phyloP scores from a whole-genome alignment of 2,888 invertebrate species.

The Autographa gamma region DNA sequence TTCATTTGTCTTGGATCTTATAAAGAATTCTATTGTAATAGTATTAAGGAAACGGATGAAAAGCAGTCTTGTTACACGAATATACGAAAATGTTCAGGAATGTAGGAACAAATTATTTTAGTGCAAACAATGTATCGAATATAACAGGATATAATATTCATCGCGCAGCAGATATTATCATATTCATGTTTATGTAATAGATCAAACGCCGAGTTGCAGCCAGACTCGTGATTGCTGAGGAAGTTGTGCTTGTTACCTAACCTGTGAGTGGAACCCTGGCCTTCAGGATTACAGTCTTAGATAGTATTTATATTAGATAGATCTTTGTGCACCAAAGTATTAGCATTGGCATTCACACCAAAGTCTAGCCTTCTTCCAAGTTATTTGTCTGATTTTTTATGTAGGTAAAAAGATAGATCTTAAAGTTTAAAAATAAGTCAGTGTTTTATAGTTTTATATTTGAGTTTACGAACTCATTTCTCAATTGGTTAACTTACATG shows the following conservation, averaged over 20 bases:
- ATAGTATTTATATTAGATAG: neutral
- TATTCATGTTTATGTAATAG: conserved; percentile 32
- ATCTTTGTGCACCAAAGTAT: neutral
- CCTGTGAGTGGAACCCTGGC: conserved; percentile 9
- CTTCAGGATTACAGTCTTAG: neutral
- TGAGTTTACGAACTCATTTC: no score
- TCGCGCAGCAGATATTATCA: conserved; percentile 18
- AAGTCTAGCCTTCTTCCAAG: neutral
- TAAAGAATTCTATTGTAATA: conserved; percentile 33
- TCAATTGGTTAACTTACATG: no score
- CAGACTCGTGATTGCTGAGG: conserved; percentile 6
- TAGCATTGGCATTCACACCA: neutral
- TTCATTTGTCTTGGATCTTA: conserved; percentile 28
- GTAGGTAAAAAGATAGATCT: neutral
- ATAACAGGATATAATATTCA: conserved; percentile 13
- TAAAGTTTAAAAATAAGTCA: no score
- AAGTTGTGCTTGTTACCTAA: conserved; percentile 14
- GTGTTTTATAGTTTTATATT: no score
- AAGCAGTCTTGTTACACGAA: conserved; percentile 26
- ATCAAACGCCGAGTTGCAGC: neutral
- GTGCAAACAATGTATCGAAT: conserved; percentile 18
- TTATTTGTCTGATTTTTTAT: neutral
- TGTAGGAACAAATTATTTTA: conserved; percentile 11
- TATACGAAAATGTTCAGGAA: neutral
- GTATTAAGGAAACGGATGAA: conserved; percentile 20